A percentile compares a stretch with the other conserved stretches of the same genome.
Conservation (phyloP, 2,797 vertebrate species). For the Mycteria americana region DNA sequence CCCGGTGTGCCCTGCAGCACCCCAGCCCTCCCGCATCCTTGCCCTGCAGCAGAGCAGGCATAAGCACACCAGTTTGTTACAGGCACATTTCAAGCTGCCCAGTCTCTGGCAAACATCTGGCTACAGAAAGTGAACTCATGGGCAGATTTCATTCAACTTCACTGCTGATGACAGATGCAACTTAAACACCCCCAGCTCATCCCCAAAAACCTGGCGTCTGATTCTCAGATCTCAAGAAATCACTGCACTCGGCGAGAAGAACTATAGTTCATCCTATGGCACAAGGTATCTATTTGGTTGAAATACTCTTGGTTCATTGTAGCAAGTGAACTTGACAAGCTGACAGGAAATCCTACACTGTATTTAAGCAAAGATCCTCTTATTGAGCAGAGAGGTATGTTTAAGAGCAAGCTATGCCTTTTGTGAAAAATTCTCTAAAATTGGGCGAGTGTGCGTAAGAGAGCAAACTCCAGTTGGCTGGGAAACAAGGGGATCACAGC, state of each 20-base stretch:
- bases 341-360: neutral
- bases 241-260: fast-evolving
- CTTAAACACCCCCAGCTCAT: neutral
- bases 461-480: neutral
- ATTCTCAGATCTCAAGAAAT: neutral
- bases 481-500: fast-evolving
- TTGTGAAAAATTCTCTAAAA: neutral
- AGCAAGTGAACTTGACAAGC: neutral
- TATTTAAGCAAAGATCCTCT: neutral
- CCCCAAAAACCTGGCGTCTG: neutral
- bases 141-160: neutral
- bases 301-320: neutral
- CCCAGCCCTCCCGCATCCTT: neutral
- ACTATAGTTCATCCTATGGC: neutral
- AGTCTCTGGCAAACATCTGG: neutral
- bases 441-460: fast-evolving
- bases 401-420: neutral
- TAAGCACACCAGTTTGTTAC: neutral
- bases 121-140: neutral
- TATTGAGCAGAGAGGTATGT: neutral
- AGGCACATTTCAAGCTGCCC: neutral
- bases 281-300: neutral
- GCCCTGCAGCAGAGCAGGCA: neutral
- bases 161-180: neutral
- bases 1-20: fast-evolving